A percentile compares a stretch with the other conserved stretches of the same genome.
phyloP scores from a whole-genome alignment of 2,888 invertebrate genomes.

The Nudaria mundana region DNA sequence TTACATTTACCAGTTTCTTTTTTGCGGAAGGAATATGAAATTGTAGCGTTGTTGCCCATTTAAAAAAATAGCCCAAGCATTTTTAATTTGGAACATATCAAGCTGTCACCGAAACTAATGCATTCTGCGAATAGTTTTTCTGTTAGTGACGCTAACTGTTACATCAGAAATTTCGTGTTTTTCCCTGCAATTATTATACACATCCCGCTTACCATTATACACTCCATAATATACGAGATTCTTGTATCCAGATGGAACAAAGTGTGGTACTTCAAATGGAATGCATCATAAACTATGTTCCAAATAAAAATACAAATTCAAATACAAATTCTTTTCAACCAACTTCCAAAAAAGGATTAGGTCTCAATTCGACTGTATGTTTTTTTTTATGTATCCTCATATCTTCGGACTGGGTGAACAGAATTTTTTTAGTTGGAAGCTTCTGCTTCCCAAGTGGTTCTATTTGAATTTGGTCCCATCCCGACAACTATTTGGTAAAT shows the following conservation, averaged over 20 bases:
- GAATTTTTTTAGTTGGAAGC: too few species aligned
- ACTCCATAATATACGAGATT: too few species aligned
- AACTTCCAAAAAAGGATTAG: too few species aligned
- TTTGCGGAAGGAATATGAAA: not conserved
- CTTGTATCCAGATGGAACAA: conserved; percentile 23
- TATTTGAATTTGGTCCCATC: too few species aligned
- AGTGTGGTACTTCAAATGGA: conserved; percentile 15
- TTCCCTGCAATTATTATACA: conserved; percentile 19
- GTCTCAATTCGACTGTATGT: too few species aligned
- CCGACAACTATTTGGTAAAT: too few species aligned
- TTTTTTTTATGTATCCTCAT: too few species aligned
- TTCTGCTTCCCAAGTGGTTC: too few species aligned
- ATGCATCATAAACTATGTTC: conserved; percentile 30
- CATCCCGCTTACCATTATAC: not conserved
- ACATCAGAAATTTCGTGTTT: conserved; percentile 8
- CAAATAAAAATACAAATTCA: too few species aligned
- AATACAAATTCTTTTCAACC: too few species aligned
- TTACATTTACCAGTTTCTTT: too few species aligned
- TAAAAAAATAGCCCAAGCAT: conserved; percentile 1
- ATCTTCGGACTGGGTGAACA: too few species aligned
- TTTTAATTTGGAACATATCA: conserved; percentile 2
- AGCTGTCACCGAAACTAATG: conserved; percentile 4
- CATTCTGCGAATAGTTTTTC: conserved; percentile 9
- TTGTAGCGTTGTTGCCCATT: not conserved
- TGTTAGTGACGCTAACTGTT: conserved; percentile 4